A percentile compares a stretch with the other conserved stretches of the same genome.
phyloP scores from a whole-genome alignment of 2,888 invertebrate genomes.

The Cryptocheilus praepositus region DNA sequence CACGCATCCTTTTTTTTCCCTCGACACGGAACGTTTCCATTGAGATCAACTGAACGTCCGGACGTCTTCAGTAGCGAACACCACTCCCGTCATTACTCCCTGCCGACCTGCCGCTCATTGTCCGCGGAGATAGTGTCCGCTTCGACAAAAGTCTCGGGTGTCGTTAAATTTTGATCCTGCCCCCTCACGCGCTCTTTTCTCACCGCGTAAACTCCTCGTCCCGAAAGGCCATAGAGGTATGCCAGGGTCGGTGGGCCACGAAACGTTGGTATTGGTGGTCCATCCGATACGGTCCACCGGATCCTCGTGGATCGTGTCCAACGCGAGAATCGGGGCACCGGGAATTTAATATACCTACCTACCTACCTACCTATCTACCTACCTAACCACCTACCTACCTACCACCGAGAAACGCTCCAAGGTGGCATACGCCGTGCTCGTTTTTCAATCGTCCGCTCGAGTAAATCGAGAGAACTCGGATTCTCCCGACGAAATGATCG shows the following conservation, averaged over 20 bases:
- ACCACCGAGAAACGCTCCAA: conserved; percentile 20
- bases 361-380: conserved; percentile 3
- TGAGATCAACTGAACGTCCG: no score
- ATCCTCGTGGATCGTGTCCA: conserved; percentile 24
- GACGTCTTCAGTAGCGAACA: no score
- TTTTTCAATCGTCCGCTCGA: conserved; percentile 1
- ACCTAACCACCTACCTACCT: conserved; percentile 11
- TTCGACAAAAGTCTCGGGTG: no score
- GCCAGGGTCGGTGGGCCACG: no score
- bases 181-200: no score
- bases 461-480: neutral
- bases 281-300: conserved; percentile 37
- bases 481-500: no score
- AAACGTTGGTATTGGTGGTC: conserved; percentile 31
- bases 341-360: conserved; percentile 38
- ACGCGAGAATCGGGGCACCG: conserved; percentile 30
- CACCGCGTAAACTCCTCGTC: no score
- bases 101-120: conserved; percentile 35
- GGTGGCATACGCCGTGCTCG: conserved; percentile 11
- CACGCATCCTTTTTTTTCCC: no score
- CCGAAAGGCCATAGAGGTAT: no score
- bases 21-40: no score
- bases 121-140: conserved; percentile 16
- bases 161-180: no score
- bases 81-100: conserved; percentile 31